Evolutionary conservation across 2,797 vertebrate species (phyloP), one percentile per base, ranked within the genome.

Genomic region (Diceros bicornis): DNA sequence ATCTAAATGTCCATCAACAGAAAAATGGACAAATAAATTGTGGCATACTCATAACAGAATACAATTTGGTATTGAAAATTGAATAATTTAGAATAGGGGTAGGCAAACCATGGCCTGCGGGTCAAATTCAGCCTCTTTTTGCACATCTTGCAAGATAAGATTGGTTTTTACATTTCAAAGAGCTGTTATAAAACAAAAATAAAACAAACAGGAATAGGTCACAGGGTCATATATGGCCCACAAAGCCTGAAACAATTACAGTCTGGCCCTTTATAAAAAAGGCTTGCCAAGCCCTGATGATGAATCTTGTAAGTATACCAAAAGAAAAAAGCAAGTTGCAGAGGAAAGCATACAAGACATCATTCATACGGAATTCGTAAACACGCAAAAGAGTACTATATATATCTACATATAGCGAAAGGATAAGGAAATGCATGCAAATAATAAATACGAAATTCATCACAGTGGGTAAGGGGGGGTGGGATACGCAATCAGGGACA

Each of bases 81-180:
- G 47, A 89, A 79, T 32, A 11, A 85, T 41, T 81, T 79, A 61
- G 72, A 89, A 87, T 10, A 59, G 52, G 2, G 23, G 20, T 29
- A 8, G 50, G 52, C 27, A 79, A 92, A 77, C 37, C 27, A 64
- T 25, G n/a, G 32, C n/a, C 21, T 32, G 5, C 4, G 25, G 29
- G n/a, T 41, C 50, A 87, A 86, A 74, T 55, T 17, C 14, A 34
- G 66, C 9, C 18, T 84, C 20, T 13, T 88, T 94, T 13, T 61
- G 37, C 29, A 94, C 7, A 81, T 41, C 25, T 44, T 68, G 21
- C 1, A 72, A 87, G 37, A 25, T 68, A 79, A 81, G 69, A 85
- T 59, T 78, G 11, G 18, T 20, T 62, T 96, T 89, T 23, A 77
- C 7, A 82, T 68, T 77, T 95, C 55, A 87, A 87, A 96, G 20